Evolutionary conservation across 2,113 vertebrate species (phyloP).

Genomic region (Ctenodactylus gundi): DNA sequence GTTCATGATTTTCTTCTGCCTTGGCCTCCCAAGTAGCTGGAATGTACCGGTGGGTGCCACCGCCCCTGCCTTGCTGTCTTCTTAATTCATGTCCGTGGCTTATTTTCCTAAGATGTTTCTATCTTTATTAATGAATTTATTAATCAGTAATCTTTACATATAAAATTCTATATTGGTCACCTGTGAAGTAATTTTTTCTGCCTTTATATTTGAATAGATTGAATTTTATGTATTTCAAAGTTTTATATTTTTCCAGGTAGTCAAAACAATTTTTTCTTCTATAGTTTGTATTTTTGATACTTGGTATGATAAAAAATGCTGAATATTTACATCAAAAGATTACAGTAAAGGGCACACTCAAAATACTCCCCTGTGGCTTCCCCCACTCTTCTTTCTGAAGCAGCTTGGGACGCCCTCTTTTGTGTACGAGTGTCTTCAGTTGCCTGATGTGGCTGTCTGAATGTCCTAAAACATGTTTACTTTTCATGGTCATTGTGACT

Average conservation of each 20-base stretch:
- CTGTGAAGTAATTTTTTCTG: background rate
- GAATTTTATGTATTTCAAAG: background rate
- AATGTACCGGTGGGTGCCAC: background rate
- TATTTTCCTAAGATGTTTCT: background rate
- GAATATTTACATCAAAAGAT: too few species aligned
- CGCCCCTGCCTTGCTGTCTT: background rate
- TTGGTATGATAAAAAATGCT: too few species aligned
- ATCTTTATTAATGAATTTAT: background rate
- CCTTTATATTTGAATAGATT: background rate
- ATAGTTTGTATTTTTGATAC: slow-evolving; percentile 22
- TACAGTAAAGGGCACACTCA: too few species aligned
- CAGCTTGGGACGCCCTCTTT: too few species aligned
- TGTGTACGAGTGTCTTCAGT: too few species aligned
- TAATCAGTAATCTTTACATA: background rate
- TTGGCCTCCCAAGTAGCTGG: background rate
- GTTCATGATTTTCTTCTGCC: background rate
- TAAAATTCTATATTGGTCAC: background rate
- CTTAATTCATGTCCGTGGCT: background rate
- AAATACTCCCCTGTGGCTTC: too few species aligned
- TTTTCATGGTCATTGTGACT: too few species aligned
- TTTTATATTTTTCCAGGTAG: background rate
- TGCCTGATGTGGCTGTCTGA: too few species aligned
- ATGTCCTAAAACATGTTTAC: too few species aligned
- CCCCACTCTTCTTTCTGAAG: too few species aligned
- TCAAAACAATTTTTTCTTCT: background rate